Percentiles rank a stretch among this genome's conserved stretches.
phyloP scores from a whole-genome alignment of 2,797 vertebrate genomes.

The Mormyrops attenuatus region DNA sequence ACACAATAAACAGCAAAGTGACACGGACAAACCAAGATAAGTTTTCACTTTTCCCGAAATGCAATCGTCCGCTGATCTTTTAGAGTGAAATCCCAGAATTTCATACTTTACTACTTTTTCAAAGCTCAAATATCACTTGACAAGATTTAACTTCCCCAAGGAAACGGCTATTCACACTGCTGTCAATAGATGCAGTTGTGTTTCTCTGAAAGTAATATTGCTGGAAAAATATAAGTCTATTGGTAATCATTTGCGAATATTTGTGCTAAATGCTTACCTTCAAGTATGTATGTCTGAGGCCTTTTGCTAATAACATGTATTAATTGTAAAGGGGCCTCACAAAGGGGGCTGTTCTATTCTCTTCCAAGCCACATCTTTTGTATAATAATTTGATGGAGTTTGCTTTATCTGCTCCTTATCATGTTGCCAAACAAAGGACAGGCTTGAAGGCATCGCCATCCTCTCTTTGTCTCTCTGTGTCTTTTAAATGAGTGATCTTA shows the following conservation, averaged over 20 bases:
- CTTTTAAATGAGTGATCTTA: slow-evolving; percentile 37
- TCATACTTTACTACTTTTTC: background rate
- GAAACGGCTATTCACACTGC: background rate
- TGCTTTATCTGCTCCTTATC: slow-evolving; percentile 48
- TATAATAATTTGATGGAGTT: slow-evolving; percentile 41
- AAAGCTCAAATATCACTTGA: background rate
- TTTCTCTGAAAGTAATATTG: background rate
- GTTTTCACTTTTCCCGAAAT: background rate
- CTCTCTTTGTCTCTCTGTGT: slow-evolving; percentile 31
- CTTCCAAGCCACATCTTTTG: slow-evolving; percentile 47
- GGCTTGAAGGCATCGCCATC: slow-evolving; percentile 47
- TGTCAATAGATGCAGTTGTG: background rate
- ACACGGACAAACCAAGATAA: background rate
- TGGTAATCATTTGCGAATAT: background rate
- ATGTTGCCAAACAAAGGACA: slow-evolving; percentile 42
- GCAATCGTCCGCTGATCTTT: background rate
- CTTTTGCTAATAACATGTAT: slow-evolving; percentile 16
- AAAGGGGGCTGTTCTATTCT: slow-evolving; percentile 37
- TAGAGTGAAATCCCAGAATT: background rate
- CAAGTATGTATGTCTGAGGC: background rate
- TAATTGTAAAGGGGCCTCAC: slow-evolving; percentile 24
- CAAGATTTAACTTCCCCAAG: background rate
- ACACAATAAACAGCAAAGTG: slow-evolving; percentile 12
- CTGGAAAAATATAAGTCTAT: background rate
- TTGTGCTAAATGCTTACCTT: background rate